Conservation (phyloP, 92 coral and sea anemone genomes). For the Porites cylindrica region DNA sequence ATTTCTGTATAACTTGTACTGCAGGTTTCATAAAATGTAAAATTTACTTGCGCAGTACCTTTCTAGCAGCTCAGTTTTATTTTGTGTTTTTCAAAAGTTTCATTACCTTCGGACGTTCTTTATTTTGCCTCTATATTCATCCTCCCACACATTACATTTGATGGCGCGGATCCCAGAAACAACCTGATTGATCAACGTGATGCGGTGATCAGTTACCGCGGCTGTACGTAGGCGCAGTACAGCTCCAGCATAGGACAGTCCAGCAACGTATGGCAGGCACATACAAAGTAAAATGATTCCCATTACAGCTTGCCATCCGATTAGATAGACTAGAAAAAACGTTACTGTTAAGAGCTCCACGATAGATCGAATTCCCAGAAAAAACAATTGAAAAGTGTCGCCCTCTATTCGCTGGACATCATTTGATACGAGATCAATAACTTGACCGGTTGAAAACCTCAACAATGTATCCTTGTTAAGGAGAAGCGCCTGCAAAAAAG, state of each 20-base stretch:
- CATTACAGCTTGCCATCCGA: conserved; percentile 11
- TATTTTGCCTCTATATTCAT: neutral
- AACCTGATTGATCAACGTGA: neutral
- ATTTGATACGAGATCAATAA: conserved; percentile 24
- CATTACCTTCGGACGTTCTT: neutral
- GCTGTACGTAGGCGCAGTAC: neutral
- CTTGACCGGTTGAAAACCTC: neutral
- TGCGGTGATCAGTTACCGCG: neutral
- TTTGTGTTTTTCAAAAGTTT: neutral
- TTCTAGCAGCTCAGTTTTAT: too few relatives aligned
- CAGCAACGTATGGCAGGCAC: conserved; percentile 1
- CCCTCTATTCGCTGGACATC: conserved; percentile 16
- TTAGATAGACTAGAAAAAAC: neutral
- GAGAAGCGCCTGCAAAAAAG: neutral
- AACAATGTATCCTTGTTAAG: neutral
- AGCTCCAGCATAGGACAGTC: neutral
- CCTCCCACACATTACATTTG: neutral
- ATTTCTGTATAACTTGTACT: too few relatives aligned
- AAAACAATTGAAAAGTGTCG: neutral
- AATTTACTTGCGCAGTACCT: too few relatives aligned
- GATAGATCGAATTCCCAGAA: too few relatives aligned
- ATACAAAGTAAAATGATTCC: conserved; percentile 17
- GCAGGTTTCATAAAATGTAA: too few relatives aligned
- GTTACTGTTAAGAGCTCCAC: neutral
- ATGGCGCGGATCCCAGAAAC: conserved; percentile 19